These are phyloP conservation scores for Zonitis immaculata DNA, from an alignment of 2,888 invertebrate genomes.

Conservation along the genomic window DNA sequence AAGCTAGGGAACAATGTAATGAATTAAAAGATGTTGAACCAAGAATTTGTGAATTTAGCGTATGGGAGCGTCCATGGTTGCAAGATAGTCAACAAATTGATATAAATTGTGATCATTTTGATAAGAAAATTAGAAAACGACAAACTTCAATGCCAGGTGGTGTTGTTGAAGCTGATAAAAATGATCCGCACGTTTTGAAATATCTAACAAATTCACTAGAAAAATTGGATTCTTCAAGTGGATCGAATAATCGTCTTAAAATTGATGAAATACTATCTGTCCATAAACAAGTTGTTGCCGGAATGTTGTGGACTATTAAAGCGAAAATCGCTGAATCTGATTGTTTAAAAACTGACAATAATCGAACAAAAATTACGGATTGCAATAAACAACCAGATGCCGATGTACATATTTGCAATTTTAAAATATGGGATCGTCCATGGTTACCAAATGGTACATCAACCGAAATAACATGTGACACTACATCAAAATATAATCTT, in stretches of 20 bases:
- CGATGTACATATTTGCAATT: conserved; percentile 46
- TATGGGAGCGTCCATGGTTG: conserved; percentile 60
- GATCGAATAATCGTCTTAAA: conserved; percentile 14
- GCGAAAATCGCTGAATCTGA: conserved; percentile 56
- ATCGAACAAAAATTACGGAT: conserved; percentile 29
- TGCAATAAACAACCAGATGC: conserved; percentile 33
- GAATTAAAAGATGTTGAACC: background rate
- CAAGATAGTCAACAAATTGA: conserved; percentile 5
- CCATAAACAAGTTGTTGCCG: conserved; percentile 41
- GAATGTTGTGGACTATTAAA: conserved; percentile 55
- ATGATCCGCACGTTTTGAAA: background rate
- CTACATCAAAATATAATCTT: background rate
- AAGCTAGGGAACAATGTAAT: conserved; percentile 4
- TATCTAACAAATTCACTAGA: conserved; percentile 20
- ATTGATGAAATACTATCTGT: conserved; percentile 25
- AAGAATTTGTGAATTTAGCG: conserved; percentile 18
- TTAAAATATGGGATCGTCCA: too few species aligned
- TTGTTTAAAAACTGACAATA: conserved; percentile 46
- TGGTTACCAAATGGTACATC: background rate
- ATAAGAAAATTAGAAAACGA: background rate
- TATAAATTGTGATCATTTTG: background rate
- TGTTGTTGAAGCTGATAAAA: background rate
- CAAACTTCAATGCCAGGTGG: conserved; percentile 19
- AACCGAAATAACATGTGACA: background rate
- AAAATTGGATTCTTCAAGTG: conserved; percentile 15